phyloP scores from a whole-genome alignment of 2,888 invertebrate species.

The Sesia apiformis region DNA sequence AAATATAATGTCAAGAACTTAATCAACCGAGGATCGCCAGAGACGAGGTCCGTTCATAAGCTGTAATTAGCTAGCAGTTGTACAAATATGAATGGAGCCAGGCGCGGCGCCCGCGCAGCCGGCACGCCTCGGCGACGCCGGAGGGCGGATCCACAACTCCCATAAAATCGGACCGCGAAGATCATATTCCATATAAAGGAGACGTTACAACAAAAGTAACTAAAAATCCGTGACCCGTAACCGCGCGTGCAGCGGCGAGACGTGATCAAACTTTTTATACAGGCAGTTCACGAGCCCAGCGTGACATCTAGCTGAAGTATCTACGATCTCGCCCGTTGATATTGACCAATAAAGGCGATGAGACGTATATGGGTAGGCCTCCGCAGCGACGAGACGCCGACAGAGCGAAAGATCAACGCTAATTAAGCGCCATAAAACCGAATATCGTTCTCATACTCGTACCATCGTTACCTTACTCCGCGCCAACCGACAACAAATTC shows the following conservation, averaged over 20 bases:
- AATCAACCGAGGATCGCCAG: slow-evolving; percentile 44
- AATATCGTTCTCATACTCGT: slow-evolving; percentile 54
- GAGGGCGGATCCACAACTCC: slow-evolving; percentile 23
- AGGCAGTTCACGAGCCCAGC: slow-evolving; percentile 22
- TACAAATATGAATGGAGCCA: slow-evolving; percentile 57
- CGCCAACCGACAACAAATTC: slow-evolving; percentile 38
- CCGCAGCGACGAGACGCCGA: slow-evolving; percentile 36
- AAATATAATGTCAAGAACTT: slow-evolving; percentile 53
- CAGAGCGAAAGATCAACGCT: slow-evolving; percentile 58
- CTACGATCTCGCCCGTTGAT: slow-evolving; percentile 42
- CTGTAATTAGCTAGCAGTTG: slow-evolving; percentile 61
- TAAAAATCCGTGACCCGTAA: background rate
- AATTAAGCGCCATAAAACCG: slow-evolving; percentile 68
- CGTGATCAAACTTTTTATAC: slow-evolving; percentile 26
- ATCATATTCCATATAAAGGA: slow-evolving; percentile 16
- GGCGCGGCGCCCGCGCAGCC: slow-evolving; percentile 34
- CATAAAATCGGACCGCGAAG: slow-evolving; percentile 22
- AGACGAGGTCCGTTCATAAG: slow-evolving; percentile 22
- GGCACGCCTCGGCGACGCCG: slow-evolving; percentile 25
- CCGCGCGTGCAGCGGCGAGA: background rate
- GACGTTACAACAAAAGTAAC: slow-evolving; percentile 3
- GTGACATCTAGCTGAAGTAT: slow-evolving; percentile 48
- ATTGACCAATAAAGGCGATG: slow-evolving; percentile 48
- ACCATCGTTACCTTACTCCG: slow-evolving; percentile 59
- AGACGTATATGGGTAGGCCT: slow-evolving; percentile 37